phyloP scores from a whole-genome alignment of 2,113 vertebrate genomes.

The human (Homo sapiens) region DNA sequence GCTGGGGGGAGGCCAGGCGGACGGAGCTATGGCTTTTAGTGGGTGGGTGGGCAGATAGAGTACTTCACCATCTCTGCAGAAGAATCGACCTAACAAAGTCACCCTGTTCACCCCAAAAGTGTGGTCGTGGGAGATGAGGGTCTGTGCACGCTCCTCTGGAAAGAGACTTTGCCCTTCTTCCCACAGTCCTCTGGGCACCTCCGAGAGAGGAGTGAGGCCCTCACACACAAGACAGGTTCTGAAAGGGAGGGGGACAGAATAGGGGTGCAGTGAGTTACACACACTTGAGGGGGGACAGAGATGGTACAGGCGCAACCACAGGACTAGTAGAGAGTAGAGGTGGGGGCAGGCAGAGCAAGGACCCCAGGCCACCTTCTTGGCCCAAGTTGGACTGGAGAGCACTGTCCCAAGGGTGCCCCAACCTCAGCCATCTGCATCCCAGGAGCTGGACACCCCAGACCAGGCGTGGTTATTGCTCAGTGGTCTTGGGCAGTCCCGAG shows the following conservation, averaged over 20 bases:
- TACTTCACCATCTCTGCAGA: constrained; percentile 27
- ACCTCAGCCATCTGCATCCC: background rate
- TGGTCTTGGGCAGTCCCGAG: background rate
- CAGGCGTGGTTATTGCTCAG: constrained; percentile 41
- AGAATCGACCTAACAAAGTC: constrained; percentile 26
- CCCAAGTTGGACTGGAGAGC: background rate
- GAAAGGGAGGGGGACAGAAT: background rate
- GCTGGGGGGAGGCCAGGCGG: background rate
- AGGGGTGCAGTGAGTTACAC: background rate
- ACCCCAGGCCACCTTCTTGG: background rate
- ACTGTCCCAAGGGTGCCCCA: background rate
- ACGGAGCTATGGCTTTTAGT: constrained; percentile 72
- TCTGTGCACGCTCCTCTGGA: background rate
- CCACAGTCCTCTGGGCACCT: background rate
- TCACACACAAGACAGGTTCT: background rate
- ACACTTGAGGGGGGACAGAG: background rate
- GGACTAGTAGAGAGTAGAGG: background rate
- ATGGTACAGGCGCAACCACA: background rate
- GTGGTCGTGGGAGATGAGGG: constrained; percentile 22
- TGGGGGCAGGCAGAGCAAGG: background rate
- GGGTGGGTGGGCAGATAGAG: background rate
- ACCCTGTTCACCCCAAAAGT: constrained; percentile 56
- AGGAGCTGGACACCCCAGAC: background rate
- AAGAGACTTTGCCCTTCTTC: background rate
- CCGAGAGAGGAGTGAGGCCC: background rate